Percentiles rank a stretch among this genome's conserved stretches.
phyloP scores from a whole-genome alignment of 2,113 vertebrate species.

The Acanthisitta chloris region DNA sequence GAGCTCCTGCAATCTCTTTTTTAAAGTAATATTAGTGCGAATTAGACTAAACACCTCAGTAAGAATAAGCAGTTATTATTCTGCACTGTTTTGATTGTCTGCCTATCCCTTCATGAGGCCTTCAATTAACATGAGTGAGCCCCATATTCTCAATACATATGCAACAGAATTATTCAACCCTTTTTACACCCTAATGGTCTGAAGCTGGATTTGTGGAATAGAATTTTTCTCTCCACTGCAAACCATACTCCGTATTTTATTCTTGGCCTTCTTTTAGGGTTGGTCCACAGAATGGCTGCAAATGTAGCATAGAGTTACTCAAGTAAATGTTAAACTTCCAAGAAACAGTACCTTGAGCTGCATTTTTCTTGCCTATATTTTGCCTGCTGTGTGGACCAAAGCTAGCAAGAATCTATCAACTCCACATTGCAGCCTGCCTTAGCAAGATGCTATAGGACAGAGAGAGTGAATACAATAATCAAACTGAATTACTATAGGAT shows the following conservation, averaged over 20 bases:
- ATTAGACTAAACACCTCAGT: neutral
- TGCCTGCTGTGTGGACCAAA: neutral
- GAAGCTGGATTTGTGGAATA: neutral
- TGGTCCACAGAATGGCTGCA: neutral
- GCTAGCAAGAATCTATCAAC: neutral
- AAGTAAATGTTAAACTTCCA: neutral
- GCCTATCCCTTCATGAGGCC: neutral
- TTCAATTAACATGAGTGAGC: neutral
- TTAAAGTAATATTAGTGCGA: neutral
- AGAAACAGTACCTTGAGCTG: neutral
- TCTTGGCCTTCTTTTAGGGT: neutral
- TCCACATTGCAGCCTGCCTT: neutral
- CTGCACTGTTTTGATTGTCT: neutral
- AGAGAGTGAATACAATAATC: neutral
- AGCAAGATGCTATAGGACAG: neutral
- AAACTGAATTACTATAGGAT: neutral
- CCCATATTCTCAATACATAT: neutral
- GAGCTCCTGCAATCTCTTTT: neutral
- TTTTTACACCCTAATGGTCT: neutral
- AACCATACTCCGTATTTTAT: neutral
- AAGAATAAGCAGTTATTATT: neutral
- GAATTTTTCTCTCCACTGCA: neutral
- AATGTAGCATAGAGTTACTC: neutral
- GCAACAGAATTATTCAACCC: neutral
- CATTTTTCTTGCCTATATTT: neutral